A percentile compares a stretch with the other conserved stretches of the same genome.
These are phyloP conservation scores for Helostoma temminkii DNA, from an alignment of 2,797 vertebrate genomes.

Conservation along the genomic window DNA sequence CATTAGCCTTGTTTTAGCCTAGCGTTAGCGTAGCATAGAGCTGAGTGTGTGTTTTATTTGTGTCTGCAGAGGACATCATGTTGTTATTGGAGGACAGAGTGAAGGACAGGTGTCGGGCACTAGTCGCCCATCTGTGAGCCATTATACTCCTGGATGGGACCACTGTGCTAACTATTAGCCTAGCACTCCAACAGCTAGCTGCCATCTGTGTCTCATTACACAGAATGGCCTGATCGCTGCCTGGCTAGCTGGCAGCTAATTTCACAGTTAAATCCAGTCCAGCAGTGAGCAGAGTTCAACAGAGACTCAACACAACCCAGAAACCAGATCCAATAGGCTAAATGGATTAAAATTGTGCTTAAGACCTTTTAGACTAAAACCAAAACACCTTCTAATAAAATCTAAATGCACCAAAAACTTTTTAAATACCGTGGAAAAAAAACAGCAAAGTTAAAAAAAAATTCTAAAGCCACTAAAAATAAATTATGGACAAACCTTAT, in stretches of 20 bases:
- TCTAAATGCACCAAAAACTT: too few species aligned
- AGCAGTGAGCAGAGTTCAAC: constrained; percentile 1
- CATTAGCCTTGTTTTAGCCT: constrained; percentile 40
- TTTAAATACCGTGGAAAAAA: too few species aligned
- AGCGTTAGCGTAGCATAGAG: constrained; percentile 13
- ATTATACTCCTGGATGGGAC: constrained; percentile 34
- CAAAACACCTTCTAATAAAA: constrained; percentile 8
- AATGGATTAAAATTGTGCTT: too few species aligned
- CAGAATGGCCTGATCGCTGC: constrained; percentile 1
- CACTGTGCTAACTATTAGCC: constrained; percentile 49
- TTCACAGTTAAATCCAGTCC: constrained; percentile 4
- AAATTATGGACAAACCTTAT: too few species aligned
- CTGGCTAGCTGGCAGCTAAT: constrained; percentile 19
- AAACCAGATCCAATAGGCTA: neutral
- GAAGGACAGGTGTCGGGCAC: constrained; percentile 29
- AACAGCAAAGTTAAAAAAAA: constrained; percentile 7
- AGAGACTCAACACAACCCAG: neutral
- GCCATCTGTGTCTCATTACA: constrained; percentile 49
- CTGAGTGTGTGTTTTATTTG: neutral
- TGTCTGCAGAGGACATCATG: constrained; percentile 5
- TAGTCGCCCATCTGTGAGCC: constrained; percentile 45
- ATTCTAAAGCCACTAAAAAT: too few species aligned
- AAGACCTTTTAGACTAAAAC: neutral
- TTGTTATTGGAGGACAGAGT: neutral
- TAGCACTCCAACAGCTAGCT: constrained; percentile 27